These are phyloP conservation scores for Crotalus viridis DNA, from an alignment of 2,113 vertebrate species.

Conservation along the genomic window DNA sequence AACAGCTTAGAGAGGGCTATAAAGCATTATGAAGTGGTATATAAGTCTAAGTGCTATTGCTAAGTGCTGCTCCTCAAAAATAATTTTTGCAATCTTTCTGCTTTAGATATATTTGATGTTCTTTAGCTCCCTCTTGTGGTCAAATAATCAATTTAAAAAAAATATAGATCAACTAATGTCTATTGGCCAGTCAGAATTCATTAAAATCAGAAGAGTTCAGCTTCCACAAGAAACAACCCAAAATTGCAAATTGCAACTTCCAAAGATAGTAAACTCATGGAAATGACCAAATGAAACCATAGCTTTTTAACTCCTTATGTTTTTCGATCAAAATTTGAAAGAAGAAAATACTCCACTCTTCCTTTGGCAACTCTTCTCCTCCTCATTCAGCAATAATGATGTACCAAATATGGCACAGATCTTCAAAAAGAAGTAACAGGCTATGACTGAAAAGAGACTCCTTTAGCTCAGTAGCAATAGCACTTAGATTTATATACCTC, in stretches of 20 bases:
- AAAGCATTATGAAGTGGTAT: neutral
- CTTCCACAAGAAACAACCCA: neutral
- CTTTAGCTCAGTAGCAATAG: neutral
- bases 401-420: neutral
- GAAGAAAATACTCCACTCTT: neutral
- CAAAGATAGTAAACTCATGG: neutral
- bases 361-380: neutral
- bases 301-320: neutral
- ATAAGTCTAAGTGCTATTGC: neutral
- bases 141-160: neutral
- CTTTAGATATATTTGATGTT: neutral
- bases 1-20: neutral
- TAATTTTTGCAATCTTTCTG: neutral
- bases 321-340: neutral
- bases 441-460: neutral
- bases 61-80: neutral
- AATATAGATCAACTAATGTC: neutral
- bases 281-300: neutral
- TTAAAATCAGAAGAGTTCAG: neutral
- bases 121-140: neutral
- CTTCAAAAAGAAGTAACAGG: neutral
- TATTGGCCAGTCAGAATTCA: neutral
- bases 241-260: neutral
- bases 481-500: neutral
- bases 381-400: neutral